Percentiles rank a stretch among this genome's conserved stretches.
Conservation (phyloP, 2,888 invertebrate species). For the Yponomeuta evonymella region DNA sequence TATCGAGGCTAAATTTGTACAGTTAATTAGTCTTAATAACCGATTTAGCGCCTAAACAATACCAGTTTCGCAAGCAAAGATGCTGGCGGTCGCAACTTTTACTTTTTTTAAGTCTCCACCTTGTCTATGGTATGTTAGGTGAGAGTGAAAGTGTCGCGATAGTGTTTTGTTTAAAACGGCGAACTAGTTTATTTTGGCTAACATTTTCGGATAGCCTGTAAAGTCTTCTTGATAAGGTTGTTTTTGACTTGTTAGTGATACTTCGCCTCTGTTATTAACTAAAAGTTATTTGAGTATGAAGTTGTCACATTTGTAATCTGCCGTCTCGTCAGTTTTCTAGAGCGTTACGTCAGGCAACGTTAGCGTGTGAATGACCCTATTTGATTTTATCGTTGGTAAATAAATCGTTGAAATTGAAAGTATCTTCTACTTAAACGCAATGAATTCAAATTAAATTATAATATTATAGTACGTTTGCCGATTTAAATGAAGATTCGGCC, state of each 20-base stretch:
- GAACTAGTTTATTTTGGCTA: not conserved
- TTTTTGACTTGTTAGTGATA: not conserved
- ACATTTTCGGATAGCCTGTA: not conserved
- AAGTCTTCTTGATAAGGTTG: not conserved
- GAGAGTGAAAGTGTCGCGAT: conserved; percentile 35
- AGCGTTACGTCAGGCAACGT: not conserved
- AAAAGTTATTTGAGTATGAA: not conserved
- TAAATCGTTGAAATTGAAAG: not conserved
- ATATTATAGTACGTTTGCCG: not conserved
- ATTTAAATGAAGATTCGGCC: not conserved
- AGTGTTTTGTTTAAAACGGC: conserved; percentile 27
- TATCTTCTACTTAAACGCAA: too few relatives aligned
- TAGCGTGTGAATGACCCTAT: not conserved
- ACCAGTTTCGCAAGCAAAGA: conserved; percentile 23
- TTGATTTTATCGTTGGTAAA: not conserved
- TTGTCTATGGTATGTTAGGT: not conserved
- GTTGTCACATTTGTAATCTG: not conserved
- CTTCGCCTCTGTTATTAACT: too few relatives aligned
- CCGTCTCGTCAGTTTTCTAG: not conserved
- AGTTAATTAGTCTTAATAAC: not conserved
- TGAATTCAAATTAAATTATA: too few relatives aligned
- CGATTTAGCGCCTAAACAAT: conserved; percentile 22
- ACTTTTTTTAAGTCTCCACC: conserved; percentile 25
- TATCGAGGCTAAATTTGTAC: conserved; percentile 2
- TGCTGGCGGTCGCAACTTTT: conserved; percentile 21